A percentile compares a stretch with the other conserved stretches of the same genome.
These are phyloP conservation scores for Clarias laeviceps DNA, from an alignment of 2,797 vertebrate genomes.

Conservation along the genomic window DNA sequence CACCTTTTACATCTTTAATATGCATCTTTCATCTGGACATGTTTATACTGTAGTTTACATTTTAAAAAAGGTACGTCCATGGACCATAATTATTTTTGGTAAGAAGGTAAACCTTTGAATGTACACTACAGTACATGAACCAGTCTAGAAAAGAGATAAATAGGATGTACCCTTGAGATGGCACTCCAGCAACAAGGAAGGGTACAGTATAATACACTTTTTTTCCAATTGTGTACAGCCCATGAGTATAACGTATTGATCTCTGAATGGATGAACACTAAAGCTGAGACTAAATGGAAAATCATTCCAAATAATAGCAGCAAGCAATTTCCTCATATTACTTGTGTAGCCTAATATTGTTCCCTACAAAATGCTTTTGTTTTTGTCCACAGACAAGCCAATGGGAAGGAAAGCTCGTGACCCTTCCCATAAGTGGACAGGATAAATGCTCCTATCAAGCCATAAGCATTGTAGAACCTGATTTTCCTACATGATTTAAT, in stretches of 20 bases:
- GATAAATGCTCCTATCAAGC: slow-evolving; percentile 24
- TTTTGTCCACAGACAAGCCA: slow-evolving; percentile 32
- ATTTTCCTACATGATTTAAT: slow-evolving; percentile 52
- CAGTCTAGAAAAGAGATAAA: neutral
- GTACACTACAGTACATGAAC: neutral
- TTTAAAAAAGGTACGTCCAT: neutral
- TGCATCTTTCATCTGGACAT: neutral
- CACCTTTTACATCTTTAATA: neutral
- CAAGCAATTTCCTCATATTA: slow-evolving; percentile 36
- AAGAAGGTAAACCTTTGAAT: neutral
- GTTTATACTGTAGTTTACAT: neutral
- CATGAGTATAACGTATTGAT: slow-evolving; percentile 41
- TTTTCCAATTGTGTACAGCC: slow-evolving; percentile 21
- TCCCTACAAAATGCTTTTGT: slow-evolving; percentile 31
- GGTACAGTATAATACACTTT: neutral
- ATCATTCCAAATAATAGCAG: slow-evolving; percentile 36
- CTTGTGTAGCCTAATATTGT: slow-evolving; percentile 5
- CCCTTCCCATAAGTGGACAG: slow-evolving; percentile 31
- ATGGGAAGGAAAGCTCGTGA: slow-evolving; percentile 29
- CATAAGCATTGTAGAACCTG: slow-evolving; percentile 37
- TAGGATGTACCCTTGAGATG: neutral
- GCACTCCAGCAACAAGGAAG: neutral
- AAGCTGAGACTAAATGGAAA: slow-evolving; percentile 44
- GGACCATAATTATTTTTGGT: neutral
- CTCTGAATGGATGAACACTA: slow-evolving; percentile 38